Evolutionary conservation across 2,113 vertebrate species (phyloP).

Genomic region (Aspiorhynchus laticeps): DNA sequence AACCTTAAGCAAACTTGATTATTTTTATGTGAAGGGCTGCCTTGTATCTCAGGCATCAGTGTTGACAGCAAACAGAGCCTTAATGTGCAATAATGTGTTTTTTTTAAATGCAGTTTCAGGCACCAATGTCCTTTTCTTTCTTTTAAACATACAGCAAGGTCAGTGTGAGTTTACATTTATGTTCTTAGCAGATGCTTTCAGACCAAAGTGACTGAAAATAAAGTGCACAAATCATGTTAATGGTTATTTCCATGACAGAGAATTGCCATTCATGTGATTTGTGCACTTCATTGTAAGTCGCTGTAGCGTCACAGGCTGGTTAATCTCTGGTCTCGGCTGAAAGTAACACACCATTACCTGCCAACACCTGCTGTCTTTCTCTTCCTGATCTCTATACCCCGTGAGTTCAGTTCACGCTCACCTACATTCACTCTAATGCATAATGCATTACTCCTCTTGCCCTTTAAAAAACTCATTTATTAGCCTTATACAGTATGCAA

Average conservation of each 20-base stretch:
- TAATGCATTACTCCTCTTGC: neutral
- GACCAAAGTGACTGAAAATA: conserved; percentile 4
- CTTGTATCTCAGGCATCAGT: neutral
- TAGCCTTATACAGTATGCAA: neutral
- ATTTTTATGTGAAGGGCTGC: neutral
- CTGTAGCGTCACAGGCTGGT: conserved; percentile 29
- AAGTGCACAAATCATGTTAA: conserved; percentile 31
- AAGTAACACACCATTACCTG: conserved; percentile 44
- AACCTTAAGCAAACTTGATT: neutral
- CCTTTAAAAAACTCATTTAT: conserved; percentile 1
- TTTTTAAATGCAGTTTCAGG: neutral
- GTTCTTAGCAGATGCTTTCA: conserved; percentile 18
- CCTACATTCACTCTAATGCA: neutral
- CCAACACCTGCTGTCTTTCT: conserved; percentile 45
- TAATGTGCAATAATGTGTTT: conserved; percentile 28
- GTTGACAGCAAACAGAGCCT: neutral
- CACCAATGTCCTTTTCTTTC: conserved; percentile 13
- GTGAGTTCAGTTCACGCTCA: neutral
- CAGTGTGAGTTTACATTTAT: conserved; percentile 24
- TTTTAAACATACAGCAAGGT: neutral
- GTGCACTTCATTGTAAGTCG: conserved; percentile 32
- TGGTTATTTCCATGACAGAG: conserved; percentile 22
- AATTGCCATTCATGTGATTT: conserved; percentile 35
- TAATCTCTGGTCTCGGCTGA: conserved; percentile 35
- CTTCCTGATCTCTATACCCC: conserved; percentile 2